Evolutionary conservation across 2,888 invertebrate genomes (phyloP).

Genomic region (Salpingus planirostris): DNA sequence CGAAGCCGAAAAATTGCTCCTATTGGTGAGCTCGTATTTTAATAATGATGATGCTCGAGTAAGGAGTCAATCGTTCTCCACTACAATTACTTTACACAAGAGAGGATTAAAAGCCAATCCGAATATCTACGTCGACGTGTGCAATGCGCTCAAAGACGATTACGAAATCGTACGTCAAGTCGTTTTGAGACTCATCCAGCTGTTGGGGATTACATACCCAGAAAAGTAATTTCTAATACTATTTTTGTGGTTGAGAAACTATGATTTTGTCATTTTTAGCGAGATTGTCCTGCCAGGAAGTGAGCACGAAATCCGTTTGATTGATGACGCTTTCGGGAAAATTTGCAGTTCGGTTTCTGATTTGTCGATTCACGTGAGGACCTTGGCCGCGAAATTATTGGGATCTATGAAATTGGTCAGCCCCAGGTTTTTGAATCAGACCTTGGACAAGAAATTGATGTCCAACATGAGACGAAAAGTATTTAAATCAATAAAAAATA

Average conservation of each 20-base stretch:
- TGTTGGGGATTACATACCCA: slow-evolving; percentile 77
- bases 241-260: slow-evolving; percentile 1
- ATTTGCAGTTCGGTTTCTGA: slow-evolving; percentile 92
- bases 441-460: slow-evolving; percentile 96
- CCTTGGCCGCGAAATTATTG: slow-evolving; percentile 73
- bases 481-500: slow-evolving; percentile 13
- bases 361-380: slow-evolving; percentile 79
- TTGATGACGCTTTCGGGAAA: slow-evolving; percentile 94
- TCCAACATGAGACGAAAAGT: slow-evolving; percentile 76
- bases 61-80: slow-evolving; percentile 78
- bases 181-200: slow-evolving; percentile 77
- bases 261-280: too few species aligned
- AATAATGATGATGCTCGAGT: slow-evolving; percentile 86
- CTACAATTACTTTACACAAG: slow-evolving; percentile 74
- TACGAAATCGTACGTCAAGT: slow-evolving; percentile 87
- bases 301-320: slow-evolving; percentile 77
- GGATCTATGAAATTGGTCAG: slow-evolving; percentile 85
- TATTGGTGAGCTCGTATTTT: slow-evolving; percentile 76
- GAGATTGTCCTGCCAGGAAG: slow-evolving; percentile 61
- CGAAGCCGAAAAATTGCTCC: slow-evolving; percentile 55
- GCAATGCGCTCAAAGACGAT: slow-evolving; percentile 77
- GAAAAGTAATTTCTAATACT: slow-evolving; percentile 62
- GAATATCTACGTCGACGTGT: slow-evolving; percentile 58
- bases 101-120: slow-evolving; percentile 73
- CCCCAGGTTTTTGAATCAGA: slow-evolving; percentile 85